Evolutionary conservation across 2,888 invertebrate species (phyloP), one percentile per base, ranked within the genome.

Genomic region (Tenthredo livida): DNA sequence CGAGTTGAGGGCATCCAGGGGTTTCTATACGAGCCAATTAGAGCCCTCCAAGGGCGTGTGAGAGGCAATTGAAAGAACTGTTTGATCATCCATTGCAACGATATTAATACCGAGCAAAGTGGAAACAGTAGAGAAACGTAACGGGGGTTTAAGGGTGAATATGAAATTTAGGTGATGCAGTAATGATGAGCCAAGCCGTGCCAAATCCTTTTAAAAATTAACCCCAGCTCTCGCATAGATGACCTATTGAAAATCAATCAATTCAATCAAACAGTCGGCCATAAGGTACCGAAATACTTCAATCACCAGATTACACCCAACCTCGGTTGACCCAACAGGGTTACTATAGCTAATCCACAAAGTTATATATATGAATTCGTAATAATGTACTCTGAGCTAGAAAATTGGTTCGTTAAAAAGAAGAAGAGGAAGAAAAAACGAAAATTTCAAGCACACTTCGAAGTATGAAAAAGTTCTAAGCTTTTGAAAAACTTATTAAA

Each of bases 231-330:
- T 10, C 7, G 6, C 17, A 33, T 33, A 33, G 33, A 33, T 33
- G 67, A 29, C 67, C 67, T 29, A 67, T 67, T 67, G 67, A 33
- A 67, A 67, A 67, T 67, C 67, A 33, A 67, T 67, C 67, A 67
- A 67, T 33, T 67, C 67, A 33, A 67, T 67, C 33, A 2, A 33
- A 33, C 67, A 12, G 12, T 67, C 67, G 67, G 17, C 7, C 33
- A n/a, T n/a, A 15, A 67, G 67, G 67, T 17, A 67, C 67, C 33
- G 33, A 67, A 33, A 67, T 67, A 67, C 67, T 67, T 67, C 7
- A 25, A 67, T 67, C 67, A 33, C 33, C 61, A 12, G 61, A 61
- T 61, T 21, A 61, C 21, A 25, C 2, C 61, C 21, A 25, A 25
- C 61, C 25, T 25, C 21, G 25, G 25, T 17, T 61, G 61, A 25